phyloP scores from a whole-genome alignment of 2,888 invertebrate genomes.

The Acheta domesticus region DNA sequence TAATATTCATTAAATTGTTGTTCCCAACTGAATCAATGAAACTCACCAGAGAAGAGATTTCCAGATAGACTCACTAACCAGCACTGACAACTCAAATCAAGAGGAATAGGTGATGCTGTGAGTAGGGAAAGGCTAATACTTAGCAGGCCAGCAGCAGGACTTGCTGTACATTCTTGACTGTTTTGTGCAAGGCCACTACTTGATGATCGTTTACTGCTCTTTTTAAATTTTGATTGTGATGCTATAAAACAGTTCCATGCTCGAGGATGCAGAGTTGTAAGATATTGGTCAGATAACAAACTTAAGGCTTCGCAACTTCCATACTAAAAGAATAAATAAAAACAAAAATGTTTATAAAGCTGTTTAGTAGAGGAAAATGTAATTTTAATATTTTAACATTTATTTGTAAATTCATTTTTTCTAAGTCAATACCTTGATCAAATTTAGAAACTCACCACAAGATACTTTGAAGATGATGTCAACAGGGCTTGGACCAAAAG shows the following conservation, averaged over 20 bases:
- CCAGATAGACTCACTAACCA: constrained; percentile 54
- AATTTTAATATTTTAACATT: background rate
- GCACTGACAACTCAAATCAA: constrained; percentile 54
- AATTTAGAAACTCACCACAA: constrained; percentile 56
- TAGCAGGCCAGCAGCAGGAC: constrained; percentile 43
- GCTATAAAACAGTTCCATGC: constrained; percentile 60
- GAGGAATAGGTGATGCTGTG: constrained; percentile 51
- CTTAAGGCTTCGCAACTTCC: constrained; percentile 68
- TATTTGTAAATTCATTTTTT: constrained; percentile 19
- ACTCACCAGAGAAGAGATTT: constrained; percentile 56
- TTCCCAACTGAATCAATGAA: too few relatives aligned
- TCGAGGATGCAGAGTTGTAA: constrained; percentile 62
- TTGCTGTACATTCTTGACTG: constrained; percentile 21
- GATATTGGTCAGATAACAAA: constrained; percentile 61
- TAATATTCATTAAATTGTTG: too few relatives aligned
- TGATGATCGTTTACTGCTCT: constrained; percentile 25
- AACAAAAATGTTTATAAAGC: background rate
- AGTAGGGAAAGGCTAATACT: constrained; percentile 48
- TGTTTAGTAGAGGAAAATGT: background rate
- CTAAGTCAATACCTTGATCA: background rate
- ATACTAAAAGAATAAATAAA: constrained; percentile 48
- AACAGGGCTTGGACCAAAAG: constrained; percentile 54
- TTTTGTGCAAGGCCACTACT: constrained; percentile 23
- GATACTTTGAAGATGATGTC: constrained; percentile 62
- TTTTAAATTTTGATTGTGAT: constrained; percentile 27